A percentile compares a stretch with the other conserved stretches of the same genome.
Evolutionary conservation across 30 jellyfish, hydroid and myxozoan genomes (phyloP).

Genomic region (Hydractinia echinata): DNA sequence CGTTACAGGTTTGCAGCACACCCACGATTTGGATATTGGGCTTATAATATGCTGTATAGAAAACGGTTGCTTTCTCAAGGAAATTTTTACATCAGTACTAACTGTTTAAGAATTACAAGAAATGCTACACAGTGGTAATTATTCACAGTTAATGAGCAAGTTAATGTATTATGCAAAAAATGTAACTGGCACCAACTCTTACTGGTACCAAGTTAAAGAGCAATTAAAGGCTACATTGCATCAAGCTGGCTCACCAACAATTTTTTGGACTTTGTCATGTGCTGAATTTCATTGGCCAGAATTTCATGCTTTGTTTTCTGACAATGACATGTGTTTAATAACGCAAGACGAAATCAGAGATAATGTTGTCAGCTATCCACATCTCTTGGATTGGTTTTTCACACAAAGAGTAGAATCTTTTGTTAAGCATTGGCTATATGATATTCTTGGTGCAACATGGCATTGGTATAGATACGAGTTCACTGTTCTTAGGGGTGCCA

Average conservation of each 20-base stretch:
- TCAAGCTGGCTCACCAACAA: slow-evolving; percentile 42
- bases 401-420: no score
- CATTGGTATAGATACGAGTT: no score
- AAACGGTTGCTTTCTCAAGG: slow-evolving; percentile 44
- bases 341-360: no score
- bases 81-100: slow-evolving; percentile 32
- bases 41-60: no score
- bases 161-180: slow-evolving; percentile 41
- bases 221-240: slow-evolving; percentile 29
- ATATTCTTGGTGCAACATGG: no score
- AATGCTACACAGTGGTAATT: slow-evolving; percentile 29
- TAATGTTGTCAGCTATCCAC: no score
- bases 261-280: slow-evolving; percentile 54
- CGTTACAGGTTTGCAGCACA: slow-evolving; percentile 44
- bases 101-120: slow-evolving; percentile 30
- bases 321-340: no score
- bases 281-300: slow-evolving; percentile 62
- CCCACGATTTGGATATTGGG: slow-evolving; percentile 50
- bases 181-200: slow-evolving; percentile 41
- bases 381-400: no score
- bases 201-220: slow-evolving; percentile 36
- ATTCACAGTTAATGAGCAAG: slow-evolving; percentile 22
- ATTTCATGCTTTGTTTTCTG: no score
- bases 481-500: no score
- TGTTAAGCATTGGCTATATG: no score